These are phyloP conservation scores for Pemphigus obesinymphae DNA, from an alignment of 1,140 invertebrate species.

Conservation along the genomic window DNA sequence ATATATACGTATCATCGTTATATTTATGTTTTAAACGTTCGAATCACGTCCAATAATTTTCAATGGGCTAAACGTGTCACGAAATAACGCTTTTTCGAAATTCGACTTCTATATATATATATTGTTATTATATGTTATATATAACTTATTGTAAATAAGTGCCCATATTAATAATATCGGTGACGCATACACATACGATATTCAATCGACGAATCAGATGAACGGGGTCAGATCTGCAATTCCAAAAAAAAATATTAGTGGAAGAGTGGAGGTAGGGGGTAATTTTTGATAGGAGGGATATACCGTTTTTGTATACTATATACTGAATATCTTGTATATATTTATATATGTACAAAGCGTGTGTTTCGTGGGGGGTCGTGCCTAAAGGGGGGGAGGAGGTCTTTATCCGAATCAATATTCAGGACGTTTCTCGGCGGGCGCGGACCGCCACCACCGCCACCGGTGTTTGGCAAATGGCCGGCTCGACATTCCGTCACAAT, in stretches of 20 bases:
- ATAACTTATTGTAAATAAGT: background rate
- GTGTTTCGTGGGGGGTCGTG: background rate
- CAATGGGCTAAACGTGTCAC: constrained; percentile 31
- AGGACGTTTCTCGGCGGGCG: background rate
- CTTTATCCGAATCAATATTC: constrained; percentile 30
- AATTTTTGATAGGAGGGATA: background rate
- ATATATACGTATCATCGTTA: no score
- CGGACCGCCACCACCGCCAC: background rate
- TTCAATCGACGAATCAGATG: background rate
- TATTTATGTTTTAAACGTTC: constrained; percentile 18
- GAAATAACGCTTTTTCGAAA: constrained; percentile 11
- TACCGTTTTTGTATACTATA: background rate
- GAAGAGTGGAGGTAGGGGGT: no score
- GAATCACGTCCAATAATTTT: constrained; percentile 31
- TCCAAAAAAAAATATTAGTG: background rate
- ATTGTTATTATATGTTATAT: no score
- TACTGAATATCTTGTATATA: background rate
- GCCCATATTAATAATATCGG: background rate
- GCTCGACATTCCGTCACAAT: constrained; percentile 34
- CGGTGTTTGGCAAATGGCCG: constrained; percentile 35
- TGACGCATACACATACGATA: background rate
- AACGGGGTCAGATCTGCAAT: background rate
- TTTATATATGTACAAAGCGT: constrained; percentile 1
- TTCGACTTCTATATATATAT: background rate
- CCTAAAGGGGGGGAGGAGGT: background rate